A percentile compares a stretch with the other conserved stretches of the same genome.
Evolutionary conservation across 2,888 invertebrate genomes (phyloP).

Genomic region (Lasioglossum vierecki): DNA sequence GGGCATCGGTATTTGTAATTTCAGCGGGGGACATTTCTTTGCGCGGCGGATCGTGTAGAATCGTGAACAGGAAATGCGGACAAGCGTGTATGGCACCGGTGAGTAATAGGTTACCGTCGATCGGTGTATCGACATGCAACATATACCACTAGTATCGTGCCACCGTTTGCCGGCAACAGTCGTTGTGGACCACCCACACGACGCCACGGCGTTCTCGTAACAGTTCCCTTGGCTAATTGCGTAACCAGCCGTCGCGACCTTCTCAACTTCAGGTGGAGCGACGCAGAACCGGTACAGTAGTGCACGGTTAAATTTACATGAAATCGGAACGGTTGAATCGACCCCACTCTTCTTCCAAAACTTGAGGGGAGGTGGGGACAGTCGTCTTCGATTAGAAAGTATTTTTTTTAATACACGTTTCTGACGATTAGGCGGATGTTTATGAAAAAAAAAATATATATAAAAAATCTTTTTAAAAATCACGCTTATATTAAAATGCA

Average conservation of each 20-base stretch:
- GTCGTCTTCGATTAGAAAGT: too few relatives aligned
- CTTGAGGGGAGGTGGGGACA: too few relatives aligned
- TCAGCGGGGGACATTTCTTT: slow-evolving; percentile 8
- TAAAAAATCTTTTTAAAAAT: too few relatives aligned
- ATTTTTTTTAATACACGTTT: too few relatives aligned
- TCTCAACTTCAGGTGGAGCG: slow-evolving; percentile 56
- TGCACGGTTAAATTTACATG: not conserved
- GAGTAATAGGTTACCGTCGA: slow-evolving; percentile 59
- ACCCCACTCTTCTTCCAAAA: too few relatives aligned
- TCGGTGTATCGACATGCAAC: slow-evolving; percentile 62
- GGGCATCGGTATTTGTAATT: not conserved
- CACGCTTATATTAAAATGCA: too few relatives aligned
- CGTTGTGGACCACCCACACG: slow-evolving; percentile 62
- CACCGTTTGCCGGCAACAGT: slow-evolving; percentile 55
- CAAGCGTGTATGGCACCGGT: slow-evolving; percentile 53
- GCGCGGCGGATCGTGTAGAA: slow-evolving; percentile 11
- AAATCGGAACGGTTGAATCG: not conserved
- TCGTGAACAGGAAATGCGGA: slow-evolving; percentile 40
- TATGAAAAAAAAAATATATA: too few relatives aligned
- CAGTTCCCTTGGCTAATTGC: slow-evolving; percentile 64
- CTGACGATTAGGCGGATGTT: too few relatives aligned
- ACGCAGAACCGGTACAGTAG: slow-evolving; percentile 27
- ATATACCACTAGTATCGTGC: slow-evolving; percentile 64
- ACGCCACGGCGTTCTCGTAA: slow-evolving; percentile 46
- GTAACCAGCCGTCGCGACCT: slow-evolving; percentile 58